phyloP scores from a whole-genome alignment of 2,797 vertebrate genomes.

The Momotus momota region DNA sequence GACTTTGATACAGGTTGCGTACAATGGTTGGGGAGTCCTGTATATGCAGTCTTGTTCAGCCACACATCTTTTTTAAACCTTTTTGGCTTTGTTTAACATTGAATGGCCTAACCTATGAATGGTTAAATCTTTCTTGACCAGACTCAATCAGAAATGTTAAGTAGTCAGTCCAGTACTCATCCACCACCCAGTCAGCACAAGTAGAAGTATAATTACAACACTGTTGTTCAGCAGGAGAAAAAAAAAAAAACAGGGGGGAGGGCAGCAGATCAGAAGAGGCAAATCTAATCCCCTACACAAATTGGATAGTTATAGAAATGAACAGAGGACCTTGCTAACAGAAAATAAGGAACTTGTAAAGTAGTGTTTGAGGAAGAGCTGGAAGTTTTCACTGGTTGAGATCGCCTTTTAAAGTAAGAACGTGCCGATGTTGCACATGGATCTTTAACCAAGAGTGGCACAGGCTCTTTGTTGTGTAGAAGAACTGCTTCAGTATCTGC shows the following conservation, averaged over 20 bases:
- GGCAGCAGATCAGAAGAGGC: neutral
- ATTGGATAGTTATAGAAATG: neutral
- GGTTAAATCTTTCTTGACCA: neutral
- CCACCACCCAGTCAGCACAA: neutral
- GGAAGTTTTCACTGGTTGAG: neutral
- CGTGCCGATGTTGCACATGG: neutral
- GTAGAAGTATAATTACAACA: rapidly evolving
- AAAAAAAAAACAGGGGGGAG: neutral
- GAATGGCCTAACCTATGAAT: neutral
- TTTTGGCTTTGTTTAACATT: neutral
- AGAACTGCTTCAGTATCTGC: neutral
- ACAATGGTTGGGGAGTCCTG: neutral
- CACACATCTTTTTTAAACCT: neutral
- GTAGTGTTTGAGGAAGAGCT: neutral
- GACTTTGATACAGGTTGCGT: neutral
- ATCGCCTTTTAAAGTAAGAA: neutral
- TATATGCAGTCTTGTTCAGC: too few species aligned
- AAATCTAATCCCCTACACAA: neutral
- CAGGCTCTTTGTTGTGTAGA: neutral
- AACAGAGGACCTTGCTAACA: neutral
- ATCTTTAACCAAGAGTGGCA: neutral
- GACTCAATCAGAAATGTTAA: neutral
- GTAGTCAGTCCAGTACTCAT: neutral
- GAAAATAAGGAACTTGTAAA: neutral
- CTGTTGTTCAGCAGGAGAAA: neutral